Percentiles rank a stretch among this genome's conserved stretches.
phyloP scores from a whole-genome alignment of 2,797 vertebrate species.

The Xyrichtys novacula region DNA sequence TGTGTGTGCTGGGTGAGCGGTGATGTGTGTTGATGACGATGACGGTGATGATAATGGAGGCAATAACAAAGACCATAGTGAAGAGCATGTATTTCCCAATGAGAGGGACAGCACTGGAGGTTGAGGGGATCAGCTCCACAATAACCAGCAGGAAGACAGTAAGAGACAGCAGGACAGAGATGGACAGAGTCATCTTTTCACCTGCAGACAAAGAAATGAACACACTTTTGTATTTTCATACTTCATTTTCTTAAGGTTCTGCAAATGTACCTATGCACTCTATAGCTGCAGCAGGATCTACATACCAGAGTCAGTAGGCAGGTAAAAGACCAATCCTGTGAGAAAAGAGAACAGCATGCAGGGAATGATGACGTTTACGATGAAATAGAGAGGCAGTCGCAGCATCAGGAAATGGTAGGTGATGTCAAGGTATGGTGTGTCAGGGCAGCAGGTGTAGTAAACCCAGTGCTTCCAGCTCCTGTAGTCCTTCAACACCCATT shows the following conservation, averaged over 20 bases:
- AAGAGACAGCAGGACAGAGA: slow-evolving; percentile 95
- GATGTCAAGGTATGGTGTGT: slow-evolving; percentile 94
- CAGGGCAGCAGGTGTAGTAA: slow-evolving; percentile 89
- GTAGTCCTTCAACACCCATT: slow-evolving; percentile 95
- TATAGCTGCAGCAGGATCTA: not conserved
- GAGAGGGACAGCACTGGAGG: slow-evolving; percentile 94
- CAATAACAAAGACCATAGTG: slow-evolving; percentile 97
- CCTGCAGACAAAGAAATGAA: slow-evolving; percentile 75
- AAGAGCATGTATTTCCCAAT: slow-evolving; percentile 99
- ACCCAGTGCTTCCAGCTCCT: slow-evolving; percentile 94
- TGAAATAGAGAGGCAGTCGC: slow-evolving; percentile 96
- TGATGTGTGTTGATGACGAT: slow-evolving; percentile 98
- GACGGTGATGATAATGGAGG: slow-evolving; percentile 97
- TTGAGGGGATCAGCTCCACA: slow-evolving; percentile 97
- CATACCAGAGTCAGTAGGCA: slow-evolving; percentile 94
- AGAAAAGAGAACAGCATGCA: slow-evolving; percentile 97
- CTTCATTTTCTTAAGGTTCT: too few species aligned
- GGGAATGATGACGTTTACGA: slow-evolving; percentile 96
- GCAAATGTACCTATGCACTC: not conserved
- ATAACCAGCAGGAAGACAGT: slow-evolving; percentile 98
- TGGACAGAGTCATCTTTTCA: slow-evolving; percentile 98
- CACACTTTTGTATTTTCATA: too few species aligned
- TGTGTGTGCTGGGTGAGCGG: slow-evolving; percentile 95
- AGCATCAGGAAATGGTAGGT: slow-evolving; percentile 97
- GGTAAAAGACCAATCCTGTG: slow-evolving; percentile 94